Percentiles rank a stretch among this genome's conserved stretches.
Conservation (phyloP, 2,113 vertebrate genomes). For the Oxyura jamaicensis region DNA sequence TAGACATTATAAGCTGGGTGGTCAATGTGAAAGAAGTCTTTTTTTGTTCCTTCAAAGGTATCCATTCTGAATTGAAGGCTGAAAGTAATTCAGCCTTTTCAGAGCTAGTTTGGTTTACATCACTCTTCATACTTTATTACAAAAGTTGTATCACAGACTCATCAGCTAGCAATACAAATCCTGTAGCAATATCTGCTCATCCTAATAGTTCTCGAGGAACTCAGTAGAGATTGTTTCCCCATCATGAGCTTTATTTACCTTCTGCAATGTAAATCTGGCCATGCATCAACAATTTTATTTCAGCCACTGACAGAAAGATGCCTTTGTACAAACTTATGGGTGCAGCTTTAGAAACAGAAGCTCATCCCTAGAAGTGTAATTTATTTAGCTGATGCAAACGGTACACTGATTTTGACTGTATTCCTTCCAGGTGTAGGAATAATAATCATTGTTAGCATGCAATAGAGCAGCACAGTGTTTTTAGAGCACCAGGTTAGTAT, state of each 20-base stretch:
- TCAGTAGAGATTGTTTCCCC: neutral
- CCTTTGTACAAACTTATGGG: neutral
- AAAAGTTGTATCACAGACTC: neutral
- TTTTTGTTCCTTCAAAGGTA: neutral
- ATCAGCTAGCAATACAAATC: neutral
- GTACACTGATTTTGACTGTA: neutral
- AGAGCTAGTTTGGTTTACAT: neutral
- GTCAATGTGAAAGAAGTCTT: neutral
- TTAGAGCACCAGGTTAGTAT: neutral
- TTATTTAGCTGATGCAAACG: neutral
- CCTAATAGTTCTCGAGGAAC: neutral
- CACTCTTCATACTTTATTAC: neutral
- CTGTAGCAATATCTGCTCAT: neutral
- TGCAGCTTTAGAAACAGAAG: neutral
- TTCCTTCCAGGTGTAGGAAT: neutral
- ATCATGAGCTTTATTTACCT: neutral
- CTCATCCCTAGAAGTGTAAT: neutral
- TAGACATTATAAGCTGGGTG: neutral
- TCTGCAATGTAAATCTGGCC: neutral
- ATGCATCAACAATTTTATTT: neutral
- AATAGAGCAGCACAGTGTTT: neutral
- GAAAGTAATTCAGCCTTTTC: neutral
- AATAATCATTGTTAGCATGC: neutral
- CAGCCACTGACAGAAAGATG: neutral
- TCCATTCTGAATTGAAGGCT: neutral